Base-by-base conservation (phyloP, 1,140 invertebrate species). In the Orchestia grillus region DNA sequence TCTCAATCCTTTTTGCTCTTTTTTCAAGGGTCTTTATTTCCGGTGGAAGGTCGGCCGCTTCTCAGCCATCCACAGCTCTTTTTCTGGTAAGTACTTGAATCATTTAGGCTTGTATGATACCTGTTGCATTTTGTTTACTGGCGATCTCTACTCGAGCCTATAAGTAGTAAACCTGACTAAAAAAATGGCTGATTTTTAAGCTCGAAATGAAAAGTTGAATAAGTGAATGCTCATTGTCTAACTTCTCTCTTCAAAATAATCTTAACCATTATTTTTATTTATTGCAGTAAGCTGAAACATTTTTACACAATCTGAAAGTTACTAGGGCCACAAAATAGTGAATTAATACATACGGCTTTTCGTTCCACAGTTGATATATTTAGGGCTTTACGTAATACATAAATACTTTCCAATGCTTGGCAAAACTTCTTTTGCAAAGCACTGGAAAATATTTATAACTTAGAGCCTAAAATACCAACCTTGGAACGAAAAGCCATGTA, bases 1-100 rank as follows among this genome's bases (percentile, higher is more conserved):
- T 96, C 44, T 41, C 95, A 19, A 23, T 96, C 28, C n/a, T 96
- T 53, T 87, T 91, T 16, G 19, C 95, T 40, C 4, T 96, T 41
- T 41, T 96, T 3, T 41, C 95, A 28, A 19, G 62, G 62, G 44
- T 96, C 15, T 36, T 41, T 1, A 19, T 90, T 90, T 4, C 11
- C 15, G 28, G 42, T 36, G 88, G 42, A 42, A 42, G 41, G n/a
- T 90, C 88, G 41, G 88, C 6, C 1, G 36, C 62, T 6, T 28
- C 42, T 44, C 88, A 90, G 41, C 43, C 43, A 19, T 42, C 28
- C 41, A 90, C n/a, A 90, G 41, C 88, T 11, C 41, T 90, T 16
- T 44, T 90, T 28, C 88, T 90, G 36, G 88, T 90, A 41, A 90
- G 88, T 44, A 90, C 4, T 28, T 90, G 0, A 90, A 42, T 15